Evolutionary conservation across 2,113 vertebrate genomes (phyloP), one percentile per base, ranked within the genome.

Genomic region (Ailurus styani): DNA sequence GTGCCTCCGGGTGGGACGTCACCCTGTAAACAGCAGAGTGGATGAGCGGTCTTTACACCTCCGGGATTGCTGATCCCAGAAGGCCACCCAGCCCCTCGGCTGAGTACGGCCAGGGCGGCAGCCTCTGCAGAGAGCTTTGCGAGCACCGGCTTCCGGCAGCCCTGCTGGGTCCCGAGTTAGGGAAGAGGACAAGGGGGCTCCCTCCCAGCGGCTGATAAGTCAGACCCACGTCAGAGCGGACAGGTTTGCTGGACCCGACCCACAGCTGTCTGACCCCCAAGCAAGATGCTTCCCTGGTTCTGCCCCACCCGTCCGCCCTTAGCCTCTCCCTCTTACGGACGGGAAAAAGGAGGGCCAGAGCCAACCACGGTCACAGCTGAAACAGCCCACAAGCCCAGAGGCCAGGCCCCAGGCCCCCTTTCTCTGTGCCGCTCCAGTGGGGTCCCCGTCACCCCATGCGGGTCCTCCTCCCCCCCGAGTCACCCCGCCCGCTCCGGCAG

Each of bases 231-330:
- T 37, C 34, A 8, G 31, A 64, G 77, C 18, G 0, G 14, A 17
- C 1, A 57, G 83, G 52, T 8, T 13, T 0, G 1, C 57, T 0
- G 7, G 50, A 9, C 14, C 34, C 0, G 2, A 1, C 31, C 15
- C 0, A 0, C 8, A 27, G 15, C 50, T 3, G 12, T 21, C 17
- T 7, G 27, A 25, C 42, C 13, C 54, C 42, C 5, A n/a, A 2
- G 27, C 64, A 6, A 47, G 27, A 29, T 0, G 9, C 42, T 8
- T 29, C 50, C 11, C 5, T 10, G 50, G 34, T 21, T 14, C 68
- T 31, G n/a, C 23, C 31, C 17, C 29, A 5, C 0, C 3, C 11
- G 5, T 4, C 52, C 7, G 75, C 60, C 9, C 62, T 25, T 55
- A 4, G 52, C 10, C n/a, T 62, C 55, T 34, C 29, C 55, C 6